Evolutionary conservation across 2,113 vertebrate genomes (phyloP).

Genomic region (Triplophysa siluroides): DNA sequence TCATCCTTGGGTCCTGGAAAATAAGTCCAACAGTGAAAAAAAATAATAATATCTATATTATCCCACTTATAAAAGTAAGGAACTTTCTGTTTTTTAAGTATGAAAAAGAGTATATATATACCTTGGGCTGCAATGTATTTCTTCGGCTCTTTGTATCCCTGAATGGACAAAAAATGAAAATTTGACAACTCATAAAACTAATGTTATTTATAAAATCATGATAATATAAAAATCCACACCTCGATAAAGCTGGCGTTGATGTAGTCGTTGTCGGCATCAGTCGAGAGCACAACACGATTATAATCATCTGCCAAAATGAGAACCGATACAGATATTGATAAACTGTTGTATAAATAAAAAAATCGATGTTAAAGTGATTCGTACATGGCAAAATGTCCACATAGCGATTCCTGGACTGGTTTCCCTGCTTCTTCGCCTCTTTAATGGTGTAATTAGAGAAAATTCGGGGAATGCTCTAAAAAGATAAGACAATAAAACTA

Average conservation of each 20-base stretch:
- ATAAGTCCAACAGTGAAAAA: neutral
- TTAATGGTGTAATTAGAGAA: conserved; percentile 85
- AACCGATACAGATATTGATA: neutral
- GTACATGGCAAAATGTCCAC: conserved; percentile 96
- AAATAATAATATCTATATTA: neutral
- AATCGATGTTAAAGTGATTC: conserved; percentile 52
- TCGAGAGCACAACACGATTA: conserved; percentile 87
- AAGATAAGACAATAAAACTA: conserved; percentile 32
- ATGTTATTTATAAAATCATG: no score
- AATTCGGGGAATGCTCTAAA: conserved; percentile 92
- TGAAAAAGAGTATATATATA: conserved; percentile 53
- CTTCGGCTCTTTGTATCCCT: conserved; percentile 94
- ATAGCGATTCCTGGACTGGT: conserved; percentile 91
- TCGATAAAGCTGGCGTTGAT: conserved; percentile 97
- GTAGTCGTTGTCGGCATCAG: conserved; percentile 83
- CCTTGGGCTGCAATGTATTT: conserved; percentile 99
- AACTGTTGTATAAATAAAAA: neutral
- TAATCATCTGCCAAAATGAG: conserved; percentile 82
- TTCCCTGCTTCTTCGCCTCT: conserved; percentile 86
- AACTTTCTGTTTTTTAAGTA: no score
- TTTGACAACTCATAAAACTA: no score
- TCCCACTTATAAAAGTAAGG: no score
- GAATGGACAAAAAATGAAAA: conserved; percentile 38
- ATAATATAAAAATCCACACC: conserved; percentile 67
- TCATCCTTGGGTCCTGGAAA: conserved; percentile 90